Conservation (phyloP, 1,140 invertebrate species). For the Heterodera carotae region DNA sequence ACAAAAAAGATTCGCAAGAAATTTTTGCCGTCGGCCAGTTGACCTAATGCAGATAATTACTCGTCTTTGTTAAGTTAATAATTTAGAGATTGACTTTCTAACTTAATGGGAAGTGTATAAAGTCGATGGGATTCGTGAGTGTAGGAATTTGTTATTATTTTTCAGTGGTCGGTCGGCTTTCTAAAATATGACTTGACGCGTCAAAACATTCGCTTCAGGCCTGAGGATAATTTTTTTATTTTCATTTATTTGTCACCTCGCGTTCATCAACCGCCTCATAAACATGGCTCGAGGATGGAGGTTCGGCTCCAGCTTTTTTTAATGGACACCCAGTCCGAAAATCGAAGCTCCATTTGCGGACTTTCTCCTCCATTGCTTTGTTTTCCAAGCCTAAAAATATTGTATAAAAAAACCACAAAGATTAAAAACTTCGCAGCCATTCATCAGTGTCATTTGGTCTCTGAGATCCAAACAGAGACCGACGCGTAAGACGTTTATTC, state of each 20-base stretch:
- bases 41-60: too few species aligned
- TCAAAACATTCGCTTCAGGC: too few species aligned
- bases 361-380: conserved; percentile 19
- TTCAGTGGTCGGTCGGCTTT: too few species aligned
- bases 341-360: conserved; percentile 24
- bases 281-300: conserved; percentile 8
- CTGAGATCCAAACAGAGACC: conserved; percentile 21
- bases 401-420: not conserved
- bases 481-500: not conserved
- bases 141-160: too few species aligned
- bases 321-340: conserved; percentile 16
- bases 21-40: too few species aligned
- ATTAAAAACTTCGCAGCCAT: conserved; percentile 21
- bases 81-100: too few species aligned
- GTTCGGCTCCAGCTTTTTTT: not conserved
- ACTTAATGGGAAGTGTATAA: too few species aligned
- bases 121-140: too few species aligned
- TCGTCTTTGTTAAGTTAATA: too few species aligned
- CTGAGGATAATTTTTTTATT: too few species aligned
- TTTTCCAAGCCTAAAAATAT: conserved; percentile 15
- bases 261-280: conserved; percentile 23
- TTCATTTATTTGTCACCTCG: conserved; percentile 2
- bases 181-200: too few species aligned
- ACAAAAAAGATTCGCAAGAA: too few species aligned
- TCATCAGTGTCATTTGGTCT: conserved; percentile 19